Base-by-base conservation (phyloP, 1,140 invertebrate genomes). In the Agraylea sexmaculata region DNA sequence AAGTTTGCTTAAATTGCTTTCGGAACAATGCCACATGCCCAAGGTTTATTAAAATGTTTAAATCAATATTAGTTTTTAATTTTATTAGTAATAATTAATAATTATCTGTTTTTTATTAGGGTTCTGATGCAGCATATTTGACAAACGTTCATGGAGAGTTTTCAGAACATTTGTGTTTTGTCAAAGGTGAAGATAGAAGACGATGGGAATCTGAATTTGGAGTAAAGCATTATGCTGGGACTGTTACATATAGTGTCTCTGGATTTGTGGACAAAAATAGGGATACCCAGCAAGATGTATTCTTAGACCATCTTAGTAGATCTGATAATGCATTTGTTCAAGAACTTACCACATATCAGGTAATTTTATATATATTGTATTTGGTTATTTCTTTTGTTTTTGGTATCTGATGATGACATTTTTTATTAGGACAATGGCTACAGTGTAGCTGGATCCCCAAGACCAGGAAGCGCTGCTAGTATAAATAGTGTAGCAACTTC, bases 201-300 rank as follows among this genome's bases (percentile, higher is more conserved):
- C 77, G 80, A 60, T 87, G 93, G 93, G 81, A 95, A 64, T 78
- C 79, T 21, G 83, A 93, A 57, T 91, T 94, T 58, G 86, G 90
- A 2, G 76, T 95, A 3, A 74, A 77, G 51, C 94, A 99, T 58
- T 99, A 98, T 60, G 94, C 94, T 3, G 93, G 93, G 16, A 77
- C 78, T 42, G 94, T 99, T 3, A 83, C 83, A 7, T 99, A 99
- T 65, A 76, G 76, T 17, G 82, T 89, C 4, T 75, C 84, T 42
- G 93, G 93, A 7, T 99, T 99, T 65, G 82, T 99, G 0, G 92
- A 98, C 55, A 99, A 99, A 64, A 99, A 99, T 60, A 69, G 88
- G 7, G 87, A 94, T 53, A 85, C 88, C 0, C 89, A 93, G 56
- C 91, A 95, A 58, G 90, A 95, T 54, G 87, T 91, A 1, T 83